These are phyloP conservation scores for Gyrodactylus salaris DNA, from an alignment of 1,140 invertebrate genomes.

Conservation along the genomic window DNA sequence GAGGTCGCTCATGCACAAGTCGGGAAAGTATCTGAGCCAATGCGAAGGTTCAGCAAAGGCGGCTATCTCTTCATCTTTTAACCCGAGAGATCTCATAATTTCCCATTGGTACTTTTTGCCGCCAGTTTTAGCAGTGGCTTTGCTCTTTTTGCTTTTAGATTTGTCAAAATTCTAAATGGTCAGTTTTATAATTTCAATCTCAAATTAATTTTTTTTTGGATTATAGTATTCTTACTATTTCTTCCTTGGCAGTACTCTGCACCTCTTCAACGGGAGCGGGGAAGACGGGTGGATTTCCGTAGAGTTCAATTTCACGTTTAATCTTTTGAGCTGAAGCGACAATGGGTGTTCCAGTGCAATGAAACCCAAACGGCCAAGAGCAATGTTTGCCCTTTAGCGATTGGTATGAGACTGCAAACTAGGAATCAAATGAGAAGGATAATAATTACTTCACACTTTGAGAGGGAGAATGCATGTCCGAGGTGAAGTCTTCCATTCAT, in stretches of 20 bases:
- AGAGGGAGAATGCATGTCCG: constrained; percentile 79
- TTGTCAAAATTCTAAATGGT: constrained; percentile 36
- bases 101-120: constrained; percentile 80
- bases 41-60: constrained; percentile 56
- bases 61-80: constrained; percentile 49
- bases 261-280: constrained; percentile 28
- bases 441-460: constrained; percentile 47
- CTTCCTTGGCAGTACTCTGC: constrained; percentile 15
- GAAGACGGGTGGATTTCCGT: constrained; percentile 65
- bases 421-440: constrained; percentile 14
- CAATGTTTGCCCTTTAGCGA: constrained; percentile 54
- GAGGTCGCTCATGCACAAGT: constrained; percentile 46
- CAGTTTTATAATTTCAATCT: not conserved
- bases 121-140: constrained; percentile 65
- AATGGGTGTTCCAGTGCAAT: constrained; percentile 54
- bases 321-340: constrained; percentile 15
- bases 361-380: constrained; percentile 87
- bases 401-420: constrained; percentile 54
- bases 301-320: constrained; percentile 60
- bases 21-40: constrained; percentile 70
- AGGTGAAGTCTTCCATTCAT: constrained; percentile 94
- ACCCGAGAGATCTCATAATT: constrained; percentile 69
- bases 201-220: not conserved
- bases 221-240: not conserved
- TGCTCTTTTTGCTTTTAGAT: constrained; percentile 86